These are phyloP conservation scores for Pseudorhiza aurosa DNA, from an alignment of 30 jellyfish, hydroid and myxozoan species.

Conservation along the genomic window DNA sequence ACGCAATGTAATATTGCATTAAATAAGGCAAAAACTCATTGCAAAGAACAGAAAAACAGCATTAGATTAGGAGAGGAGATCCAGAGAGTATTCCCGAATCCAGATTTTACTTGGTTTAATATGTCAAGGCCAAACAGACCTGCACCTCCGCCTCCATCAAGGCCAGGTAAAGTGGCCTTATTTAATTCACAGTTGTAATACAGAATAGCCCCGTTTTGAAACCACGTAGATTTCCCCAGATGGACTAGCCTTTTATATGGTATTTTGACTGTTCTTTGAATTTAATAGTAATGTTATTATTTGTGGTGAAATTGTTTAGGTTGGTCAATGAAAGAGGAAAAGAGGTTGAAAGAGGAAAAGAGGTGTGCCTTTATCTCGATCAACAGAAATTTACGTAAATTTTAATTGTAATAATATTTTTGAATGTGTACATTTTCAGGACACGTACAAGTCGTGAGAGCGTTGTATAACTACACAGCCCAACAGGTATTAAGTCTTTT, in stretches of 20 bases:
- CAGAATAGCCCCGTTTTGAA: no score
- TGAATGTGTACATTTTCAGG: constrained; percentile 52
- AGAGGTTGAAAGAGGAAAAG: no score
- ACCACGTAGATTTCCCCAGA: no score
- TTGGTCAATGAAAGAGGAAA: no score
- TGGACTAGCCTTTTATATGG: no score
- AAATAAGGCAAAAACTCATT: not conserved
- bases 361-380: no score
- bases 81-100: not conserved
- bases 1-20: constrained; percentile 1
- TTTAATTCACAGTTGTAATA: not conserved
- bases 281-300: no score
- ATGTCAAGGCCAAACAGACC: constrained; percentile 87
- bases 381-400: no score
- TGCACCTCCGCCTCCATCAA: constrained; percentile 97
- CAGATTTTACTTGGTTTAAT: no score
- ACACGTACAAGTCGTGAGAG: constrained; percentile 97
- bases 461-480: constrained; percentile 83
- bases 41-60: not conserved
- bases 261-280: no score
- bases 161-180: constrained; percentile 80
- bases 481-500: constrained; percentile 63
- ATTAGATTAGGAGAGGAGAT: not conserved
- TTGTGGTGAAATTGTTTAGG: no score
- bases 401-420: no score